Percentiles rank a stretch among this genome's conserved stretches.
These are phyloP conservation scores for Phytoseiulus persimilis DNA, from an alignment of 2,888 invertebrate genomes.

Conservation along the genomic window DNA sequence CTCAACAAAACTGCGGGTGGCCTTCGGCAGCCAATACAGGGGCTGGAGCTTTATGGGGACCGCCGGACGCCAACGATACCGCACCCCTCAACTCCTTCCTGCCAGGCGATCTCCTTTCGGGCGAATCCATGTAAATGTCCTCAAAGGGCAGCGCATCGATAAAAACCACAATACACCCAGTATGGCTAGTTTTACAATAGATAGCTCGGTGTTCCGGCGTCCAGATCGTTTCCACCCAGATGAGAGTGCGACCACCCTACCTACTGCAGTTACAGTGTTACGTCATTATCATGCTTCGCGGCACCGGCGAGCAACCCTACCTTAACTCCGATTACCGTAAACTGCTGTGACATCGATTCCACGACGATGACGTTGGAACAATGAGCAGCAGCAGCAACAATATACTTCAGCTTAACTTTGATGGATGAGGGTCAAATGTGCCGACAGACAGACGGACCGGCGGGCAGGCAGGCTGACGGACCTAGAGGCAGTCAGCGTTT, in stretches of 20 bases:
- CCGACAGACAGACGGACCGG: not conserved
- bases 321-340: not conserved
- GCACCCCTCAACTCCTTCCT: constrained; percentile 77
- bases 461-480: not conserved
- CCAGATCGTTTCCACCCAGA: not conserved
- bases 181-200: not conserved
- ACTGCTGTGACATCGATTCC: not conserved
- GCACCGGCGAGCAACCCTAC: not conserved
- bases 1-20: constrained; percentile 40
- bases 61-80: constrained; percentile 62
- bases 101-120: constrained; percentile 76
- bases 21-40: constrained; percentile 44
- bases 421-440: not conserved
- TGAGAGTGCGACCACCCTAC: not conserved
- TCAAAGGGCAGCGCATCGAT: not conserved
- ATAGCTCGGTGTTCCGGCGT: not conserved
- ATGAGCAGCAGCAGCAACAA: not conserved
- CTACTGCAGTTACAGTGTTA: not conserved
- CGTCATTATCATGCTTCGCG: not conserved
- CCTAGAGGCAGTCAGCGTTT: not conserved
- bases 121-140: constrained; percentile 66
- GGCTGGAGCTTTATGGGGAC: constrained; percentile 60
- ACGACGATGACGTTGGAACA: not conserved
- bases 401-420: not conserved
- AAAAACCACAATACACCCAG: not conserved